Conservation (phyloP, 2,797 vertebrate species). For the Chrysolophus pictus region DNA sequence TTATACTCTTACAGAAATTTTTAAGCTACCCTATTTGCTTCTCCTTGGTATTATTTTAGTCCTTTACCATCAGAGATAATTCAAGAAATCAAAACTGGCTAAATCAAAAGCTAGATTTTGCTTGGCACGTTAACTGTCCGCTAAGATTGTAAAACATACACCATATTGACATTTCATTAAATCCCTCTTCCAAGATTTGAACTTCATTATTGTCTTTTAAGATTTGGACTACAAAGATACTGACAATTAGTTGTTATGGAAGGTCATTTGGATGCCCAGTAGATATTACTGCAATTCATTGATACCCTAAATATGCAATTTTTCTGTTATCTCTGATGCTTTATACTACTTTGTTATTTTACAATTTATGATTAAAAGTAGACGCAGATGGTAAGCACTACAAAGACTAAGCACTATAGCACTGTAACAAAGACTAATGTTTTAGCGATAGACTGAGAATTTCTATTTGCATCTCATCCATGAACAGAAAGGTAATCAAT, state of each 20-base stretch:
- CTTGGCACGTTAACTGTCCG: not conserved
- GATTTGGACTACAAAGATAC: not conserved
- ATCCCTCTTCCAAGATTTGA: not conserved
- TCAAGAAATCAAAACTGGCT: not conserved
- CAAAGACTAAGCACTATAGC: not conserved
- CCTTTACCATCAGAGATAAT: not conserved
- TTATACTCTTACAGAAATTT: not conserved
- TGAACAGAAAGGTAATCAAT: not conserved
- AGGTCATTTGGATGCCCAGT: not conserved
- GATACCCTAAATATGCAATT: not conserved
- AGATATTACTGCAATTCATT: not conserved
- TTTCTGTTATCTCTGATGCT: not conserved
- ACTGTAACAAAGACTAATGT: not conserved
- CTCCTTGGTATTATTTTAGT: not conserved
- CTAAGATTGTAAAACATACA: not conserved
- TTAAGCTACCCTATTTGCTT: not conserved
- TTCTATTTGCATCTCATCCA: not conserved
- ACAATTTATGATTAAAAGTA: not conserved
- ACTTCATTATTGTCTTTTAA: not conserved
- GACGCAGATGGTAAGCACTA: not conserved
- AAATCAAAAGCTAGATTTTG: not conserved
- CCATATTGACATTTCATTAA: not conserved
- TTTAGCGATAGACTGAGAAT: not conserved
- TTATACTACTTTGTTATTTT: constrained; percentile 12
- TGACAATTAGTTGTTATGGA: not conserved